Evolutionary conservation across 1,140 invertebrate genomes (phyloP).

Genomic region (Drosophila lacertosa): DNA sequence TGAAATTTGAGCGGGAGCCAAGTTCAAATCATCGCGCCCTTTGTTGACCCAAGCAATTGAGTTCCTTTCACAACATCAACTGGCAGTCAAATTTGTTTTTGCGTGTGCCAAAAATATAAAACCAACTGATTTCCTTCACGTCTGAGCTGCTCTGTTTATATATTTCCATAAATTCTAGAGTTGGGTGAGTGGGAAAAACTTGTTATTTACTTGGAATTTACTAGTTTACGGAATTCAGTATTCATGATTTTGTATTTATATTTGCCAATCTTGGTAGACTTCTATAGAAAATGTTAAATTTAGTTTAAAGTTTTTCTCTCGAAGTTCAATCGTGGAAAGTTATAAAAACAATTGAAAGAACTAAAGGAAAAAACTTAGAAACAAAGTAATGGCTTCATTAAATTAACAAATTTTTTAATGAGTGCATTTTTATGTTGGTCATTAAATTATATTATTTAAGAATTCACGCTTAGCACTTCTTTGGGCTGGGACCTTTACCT

Average conservation of each 20-base stretch:
- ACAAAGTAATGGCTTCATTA: not conserved
- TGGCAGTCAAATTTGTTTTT: not conserved
- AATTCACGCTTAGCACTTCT: slow-evolving; percentile 4
- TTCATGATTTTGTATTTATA: too few relatives aligned
- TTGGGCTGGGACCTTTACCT: slow-evolving; percentile 11
- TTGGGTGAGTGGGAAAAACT: not conserved
- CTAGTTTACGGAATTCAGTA: too few relatives aligned
- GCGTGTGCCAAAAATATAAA: not conserved
- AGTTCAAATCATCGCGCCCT: slow-evolving; percentile 15
- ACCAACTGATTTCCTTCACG: not conserved
- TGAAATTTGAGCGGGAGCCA: slow-evolving; percentile 27
- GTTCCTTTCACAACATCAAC: not conserved
- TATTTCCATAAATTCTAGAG: not conserved
- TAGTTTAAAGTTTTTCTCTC: not conserved
- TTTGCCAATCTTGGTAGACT: too few relatives aligned
- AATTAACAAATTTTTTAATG: slow-evolving; percentile 32
- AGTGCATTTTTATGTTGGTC: slow-evolving; percentile 34
- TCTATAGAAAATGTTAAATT: not conserved
- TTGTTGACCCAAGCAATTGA: slow-evolving; percentile 26
- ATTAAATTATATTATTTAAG: slow-evolving; percentile 25
- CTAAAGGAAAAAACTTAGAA: not conserved
- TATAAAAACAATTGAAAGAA: not conserved
- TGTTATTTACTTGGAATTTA: not conserved
- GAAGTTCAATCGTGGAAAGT: not conserved
- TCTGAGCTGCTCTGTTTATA: too few relatives aligned